These are phyloP conservation scores for Solenodon paradoxus DNA, from an alignment of 2,113 vertebrate species.

Conservation along the genomic window DNA sequence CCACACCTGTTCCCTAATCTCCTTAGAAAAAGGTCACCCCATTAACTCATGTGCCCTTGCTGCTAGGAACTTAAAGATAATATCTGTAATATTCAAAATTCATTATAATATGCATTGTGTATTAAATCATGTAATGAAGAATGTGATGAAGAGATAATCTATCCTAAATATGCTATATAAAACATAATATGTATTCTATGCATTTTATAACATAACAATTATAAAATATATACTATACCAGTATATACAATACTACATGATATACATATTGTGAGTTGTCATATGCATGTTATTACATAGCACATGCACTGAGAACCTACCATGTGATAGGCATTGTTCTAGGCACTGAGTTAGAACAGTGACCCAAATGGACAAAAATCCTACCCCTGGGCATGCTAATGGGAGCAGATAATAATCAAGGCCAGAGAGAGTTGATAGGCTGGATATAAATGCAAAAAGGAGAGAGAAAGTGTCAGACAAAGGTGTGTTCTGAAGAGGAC, in stretches of 20 bases:
- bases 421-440: no score
- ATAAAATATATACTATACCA: no score
- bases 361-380: not conserved
- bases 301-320: not conserved
- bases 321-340: not conserved
- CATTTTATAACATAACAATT: not conserved
- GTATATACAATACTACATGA: no score
- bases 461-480: not conserved
- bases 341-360: not conserved
- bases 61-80: not conserved
- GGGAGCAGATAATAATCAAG: not conserved
- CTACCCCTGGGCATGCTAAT: not conserved
- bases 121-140: not conserved
- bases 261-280: not conserved
- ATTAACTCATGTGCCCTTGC: not conserved
- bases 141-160: not conserved
- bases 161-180: not conserved
- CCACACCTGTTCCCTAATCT: not conserved
- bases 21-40: not conserved
- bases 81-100: not conserved
- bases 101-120: not conserved
- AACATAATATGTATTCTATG: not conserved
- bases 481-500: not conserved
- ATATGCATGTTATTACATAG: not conserved
- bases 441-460: not conserved